Evolutionary conservation across 1,140 invertebrate species (phyloP).

Genomic region (Drosophila paulistorum): DNA sequence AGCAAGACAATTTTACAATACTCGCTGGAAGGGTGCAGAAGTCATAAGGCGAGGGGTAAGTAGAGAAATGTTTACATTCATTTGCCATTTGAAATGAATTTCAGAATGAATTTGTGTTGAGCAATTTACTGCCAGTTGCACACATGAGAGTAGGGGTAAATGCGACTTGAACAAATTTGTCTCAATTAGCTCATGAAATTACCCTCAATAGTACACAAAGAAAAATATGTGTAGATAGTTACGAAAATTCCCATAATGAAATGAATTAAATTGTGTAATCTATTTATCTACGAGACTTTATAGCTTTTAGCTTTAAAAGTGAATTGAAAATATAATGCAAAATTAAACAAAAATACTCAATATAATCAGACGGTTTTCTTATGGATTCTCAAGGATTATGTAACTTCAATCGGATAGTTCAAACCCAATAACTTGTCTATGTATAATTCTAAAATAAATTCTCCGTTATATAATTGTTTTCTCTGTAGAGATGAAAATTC

Average conservation of each 20-base stretch:
- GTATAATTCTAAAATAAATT: too few species aligned
- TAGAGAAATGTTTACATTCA: conserved; percentile 64
- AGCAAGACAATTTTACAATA: conserved; percentile 30
- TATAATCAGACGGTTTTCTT: too few species aligned
- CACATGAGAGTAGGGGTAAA: conserved; percentile 1
- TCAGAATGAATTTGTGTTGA: conserved; percentile 29
- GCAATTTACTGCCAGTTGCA: conserved; percentile 41
- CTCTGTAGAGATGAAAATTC: neutral
- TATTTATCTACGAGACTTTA: too few species aligned
- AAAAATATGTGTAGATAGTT: neutral
- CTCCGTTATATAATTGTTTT: neutral
- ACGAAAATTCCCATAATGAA: too few species aligned
- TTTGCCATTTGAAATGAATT: conserved; percentile 54
- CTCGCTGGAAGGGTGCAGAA: neutral
- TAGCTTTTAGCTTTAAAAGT: too few species aligned
- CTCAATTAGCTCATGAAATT: conserved; percentile 56
- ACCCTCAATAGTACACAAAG: conserved; percentile 5
- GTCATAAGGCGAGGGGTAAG: conserved; percentile 21
- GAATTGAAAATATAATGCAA: too few species aligned
- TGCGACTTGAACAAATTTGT: conserved; percentile 42
- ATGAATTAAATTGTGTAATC: too few species aligned
- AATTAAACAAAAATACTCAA: too few species aligned
- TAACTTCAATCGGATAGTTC: too few species aligned
- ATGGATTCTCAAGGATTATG: too few species aligned
- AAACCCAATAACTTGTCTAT: too few species aligned